These are phyloP conservation scores for Oryctolagus cuniculus DNA, from an alignment of 2,113 vertebrate species.

Conservation along the genomic window mOryCun1.1 NC_091438.1:103017501-103018000, in stretches of 20 bases:
- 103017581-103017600: background rate
- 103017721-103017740: background rate
- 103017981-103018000: background rate
- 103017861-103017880: background rate
- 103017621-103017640: background rate
- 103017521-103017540: background rate
- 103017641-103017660: background rate
- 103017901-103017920: background rate
- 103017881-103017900: background rate
- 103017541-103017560: background rate
- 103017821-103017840: background rate
- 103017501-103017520: background rate
- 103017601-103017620: background rate
- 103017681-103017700: background rate
- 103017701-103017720: background rate
- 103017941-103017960: background rate
- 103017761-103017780: background rate
- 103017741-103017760: background rate
- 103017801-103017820: background rate
- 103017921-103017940: background rate
- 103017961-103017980: background rate
- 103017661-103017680: background rate
- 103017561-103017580: background rate
- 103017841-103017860: background rate
- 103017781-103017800: background rate